A percentile compares a stretch with the other conserved stretches of the same genome.
Conservation (phyloP, 2,113 vertebrate species). For the Ranitomeya variabilis region DNA sequence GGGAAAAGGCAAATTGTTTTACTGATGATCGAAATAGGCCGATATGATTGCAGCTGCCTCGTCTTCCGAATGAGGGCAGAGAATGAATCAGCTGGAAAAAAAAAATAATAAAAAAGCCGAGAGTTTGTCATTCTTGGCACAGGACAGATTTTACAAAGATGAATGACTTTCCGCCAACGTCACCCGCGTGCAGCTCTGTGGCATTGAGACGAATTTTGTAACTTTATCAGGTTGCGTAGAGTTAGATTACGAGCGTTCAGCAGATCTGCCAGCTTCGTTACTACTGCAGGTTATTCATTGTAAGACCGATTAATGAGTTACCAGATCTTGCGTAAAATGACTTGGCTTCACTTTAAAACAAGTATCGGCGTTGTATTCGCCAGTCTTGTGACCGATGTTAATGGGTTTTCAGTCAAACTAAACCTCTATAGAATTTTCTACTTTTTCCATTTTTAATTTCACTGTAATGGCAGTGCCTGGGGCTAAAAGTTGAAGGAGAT, state of each 20-base stretch:
- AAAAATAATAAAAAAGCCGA: neutral
- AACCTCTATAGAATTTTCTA: slow-evolving; percentile 57
- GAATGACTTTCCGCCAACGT: slow-evolving; percentile 66
- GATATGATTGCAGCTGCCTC: slow-evolving; percentile 37
- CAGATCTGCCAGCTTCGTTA: slow-evolving; percentile 65
- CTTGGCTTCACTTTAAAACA: slow-evolving; percentile 76
- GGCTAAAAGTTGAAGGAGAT: slow-evolving; percentile 69
- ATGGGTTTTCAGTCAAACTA: slow-evolving; percentile 68
- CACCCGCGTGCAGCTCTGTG: slow-evolving; percentile 59
- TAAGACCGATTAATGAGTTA: slow-evolving; percentile 82
- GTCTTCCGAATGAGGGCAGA: neutral
- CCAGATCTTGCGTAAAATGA: slow-evolving; percentile 79
- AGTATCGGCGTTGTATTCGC: slow-evolving; percentile 69
- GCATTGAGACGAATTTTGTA: slow-evolving; percentile 57
- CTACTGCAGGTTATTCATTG: slow-evolving; percentile 77
- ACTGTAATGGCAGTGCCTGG: slow-evolving; percentile 63
- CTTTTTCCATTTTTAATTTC: slow-evolving; percentile 65
- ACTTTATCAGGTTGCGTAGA: slow-evolving; percentile 63
- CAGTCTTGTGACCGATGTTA: slow-evolving; percentile 74
- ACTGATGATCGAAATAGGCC: slow-evolving; percentile 48
- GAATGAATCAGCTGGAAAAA: slow-evolving; percentile 53
- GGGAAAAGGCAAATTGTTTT: slow-evolving; percentile 44
- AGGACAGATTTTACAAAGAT: slow-evolving; percentile 61
- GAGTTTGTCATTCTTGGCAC: slow-evolving; percentile 59
- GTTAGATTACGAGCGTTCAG: slow-evolving; percentile 60